These are phyloP conservation scores for Erythrocercus mccallii DNA, from an alignment of 2,113 vertebrate species.

Conservation along the genomic window DNA sequence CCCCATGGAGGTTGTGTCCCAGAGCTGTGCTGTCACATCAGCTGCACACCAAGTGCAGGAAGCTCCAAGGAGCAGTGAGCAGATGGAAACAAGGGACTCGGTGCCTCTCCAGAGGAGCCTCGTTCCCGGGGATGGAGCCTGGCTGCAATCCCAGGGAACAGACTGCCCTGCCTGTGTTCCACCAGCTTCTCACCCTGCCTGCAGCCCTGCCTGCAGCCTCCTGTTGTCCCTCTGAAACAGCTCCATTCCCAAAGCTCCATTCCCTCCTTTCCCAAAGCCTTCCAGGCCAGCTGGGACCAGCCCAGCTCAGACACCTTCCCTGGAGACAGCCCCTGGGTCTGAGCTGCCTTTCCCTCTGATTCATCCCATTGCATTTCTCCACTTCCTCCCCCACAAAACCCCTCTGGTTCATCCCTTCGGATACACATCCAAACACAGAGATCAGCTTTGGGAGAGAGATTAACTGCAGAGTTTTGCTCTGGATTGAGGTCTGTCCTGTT, in stretches of 20 bases:
- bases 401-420: not conserved
- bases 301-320: not conserved
- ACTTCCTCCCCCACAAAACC: not conserved
- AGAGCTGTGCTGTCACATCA: not conserved
- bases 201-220: not conserved
- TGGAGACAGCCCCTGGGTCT: not conserved
- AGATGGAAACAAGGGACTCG: not conserved
- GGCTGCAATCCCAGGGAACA: not conserved
- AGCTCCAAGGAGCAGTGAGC: not conserved
- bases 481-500: not conserved
- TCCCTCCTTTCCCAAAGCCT: not conserved
- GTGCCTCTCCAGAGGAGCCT: not conserved
- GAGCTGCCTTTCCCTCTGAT: not conserved
- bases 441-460: not conserved
- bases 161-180: not conserved
- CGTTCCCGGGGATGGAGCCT: not conserved
- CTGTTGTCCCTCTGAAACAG: not conserved
- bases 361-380: not conserved
- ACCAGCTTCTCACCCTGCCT: not conserved
- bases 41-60: accelerated
- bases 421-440: not conserved
- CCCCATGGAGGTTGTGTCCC: accelerated
- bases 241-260: not conserved
- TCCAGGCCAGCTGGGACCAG: not conserved
- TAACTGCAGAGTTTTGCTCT: accelerated